These are phyloP conservation scores for Pogonophryne albipinna DNA, from an alignment of 2,797 vertebrate species.

Conservation along the genomic window DNA sequence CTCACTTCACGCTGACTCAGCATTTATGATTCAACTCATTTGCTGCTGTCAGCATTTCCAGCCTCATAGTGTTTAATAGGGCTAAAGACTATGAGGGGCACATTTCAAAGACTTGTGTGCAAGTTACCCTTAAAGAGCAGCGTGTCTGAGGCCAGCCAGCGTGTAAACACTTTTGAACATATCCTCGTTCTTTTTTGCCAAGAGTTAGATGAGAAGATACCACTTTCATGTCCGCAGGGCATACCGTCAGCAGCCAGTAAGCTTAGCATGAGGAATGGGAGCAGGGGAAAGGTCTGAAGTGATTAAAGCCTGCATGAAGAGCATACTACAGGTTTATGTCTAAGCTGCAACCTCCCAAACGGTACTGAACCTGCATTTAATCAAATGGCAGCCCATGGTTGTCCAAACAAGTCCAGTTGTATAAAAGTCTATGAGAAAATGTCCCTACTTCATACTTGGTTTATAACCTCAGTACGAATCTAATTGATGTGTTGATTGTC, in stretches of 20 bases:
- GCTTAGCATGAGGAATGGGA: conserved; percentile 4
- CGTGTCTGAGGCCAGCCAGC: background rate
- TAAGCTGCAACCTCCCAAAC: too few relatives aligned
- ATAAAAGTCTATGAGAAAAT: too few relatives aligned
- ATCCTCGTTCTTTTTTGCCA: background rate
- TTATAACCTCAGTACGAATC: too few relatives aligned
- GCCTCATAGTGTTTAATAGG: conserved; percentile 11
- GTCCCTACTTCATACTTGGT: too few relatives aligned
- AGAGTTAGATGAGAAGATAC: background rate
- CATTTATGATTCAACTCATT: conserved; percentile 30
- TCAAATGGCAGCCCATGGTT: too few relatives aligned
- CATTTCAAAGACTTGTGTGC: conserved; percentile 4
- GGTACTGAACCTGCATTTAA: too few relatives aligned
- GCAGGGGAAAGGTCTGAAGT: background rate
- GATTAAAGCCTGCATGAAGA: background rate
- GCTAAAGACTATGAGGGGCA: conserved; percentile 25
- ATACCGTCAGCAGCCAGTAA: background rate
- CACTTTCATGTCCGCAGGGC: too few relatives aligned
- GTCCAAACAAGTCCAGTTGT: too few relatives aligned
- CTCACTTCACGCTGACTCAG: conserved; percentile 41
- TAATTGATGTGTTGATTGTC: too few relatives aligned
- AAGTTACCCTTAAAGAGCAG: background rate
- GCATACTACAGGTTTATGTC: background rate
- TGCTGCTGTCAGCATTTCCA: conserved; percentile 28
- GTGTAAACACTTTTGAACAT: background rate